These are phyloP conservation scores for Odontophorus gujanensis DNA, from an alignment of 2,113 vertebrate genomes.

Conservation along the genomic window DNA sequence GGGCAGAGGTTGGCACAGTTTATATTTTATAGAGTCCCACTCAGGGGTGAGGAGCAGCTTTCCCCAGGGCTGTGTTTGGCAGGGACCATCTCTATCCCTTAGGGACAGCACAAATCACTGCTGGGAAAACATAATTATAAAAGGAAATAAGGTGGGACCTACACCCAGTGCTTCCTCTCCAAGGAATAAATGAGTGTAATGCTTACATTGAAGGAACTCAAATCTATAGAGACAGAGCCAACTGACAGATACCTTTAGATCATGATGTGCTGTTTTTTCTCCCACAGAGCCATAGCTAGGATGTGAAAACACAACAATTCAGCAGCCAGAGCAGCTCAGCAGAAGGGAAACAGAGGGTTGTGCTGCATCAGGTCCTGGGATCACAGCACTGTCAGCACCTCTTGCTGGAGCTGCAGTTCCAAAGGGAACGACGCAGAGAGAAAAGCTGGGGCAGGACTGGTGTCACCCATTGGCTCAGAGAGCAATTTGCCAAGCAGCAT, in stretches of 20 bases:
- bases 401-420: neutral
- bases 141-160: neutral
- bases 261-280: neutral
- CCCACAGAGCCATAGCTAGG: neutral
- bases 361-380: conserved; percentile 16
- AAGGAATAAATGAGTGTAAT: neutral
- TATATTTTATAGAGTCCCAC: too few relatives aligned
- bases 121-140: neutral
- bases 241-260: neutral
- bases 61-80: neutral
- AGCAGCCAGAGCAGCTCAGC: neutral
- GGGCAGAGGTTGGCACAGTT: neutral
- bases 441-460: neutral
- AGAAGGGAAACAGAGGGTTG: neutral
- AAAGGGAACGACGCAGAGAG: neutral
- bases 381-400: neutral
- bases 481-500: fast-evolving
- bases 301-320: neutral
- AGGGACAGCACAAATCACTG: neutral
- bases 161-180: neutral
- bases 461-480: neutral
- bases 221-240: neutral
- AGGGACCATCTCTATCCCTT: neutral
- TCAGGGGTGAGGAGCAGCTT: neutral
- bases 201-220: neutral